A percentile compares a stretch with the other conserved stretches of the same genome.
These are phyloP conservation scores for Oreonectes daqikongensis DNA, from an alignment of 2,797 vertebrate genomes.

Conservation along the genomic window DNA sequence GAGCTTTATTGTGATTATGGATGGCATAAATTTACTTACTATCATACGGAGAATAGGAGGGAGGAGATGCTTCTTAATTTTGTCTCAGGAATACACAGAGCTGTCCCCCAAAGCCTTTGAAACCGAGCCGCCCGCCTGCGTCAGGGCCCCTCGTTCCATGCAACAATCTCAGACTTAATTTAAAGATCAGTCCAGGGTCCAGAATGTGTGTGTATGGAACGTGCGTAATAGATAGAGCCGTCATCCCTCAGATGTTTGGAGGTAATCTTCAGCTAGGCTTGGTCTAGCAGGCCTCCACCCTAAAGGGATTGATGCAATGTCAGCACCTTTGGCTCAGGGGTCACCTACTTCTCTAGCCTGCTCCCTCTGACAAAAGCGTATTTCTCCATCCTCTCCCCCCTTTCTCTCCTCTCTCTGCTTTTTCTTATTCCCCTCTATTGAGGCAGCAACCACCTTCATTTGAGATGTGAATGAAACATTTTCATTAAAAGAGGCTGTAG, in stretches of 20 bases:
- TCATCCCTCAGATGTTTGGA: constrained; percentile 89
- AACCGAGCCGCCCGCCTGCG: constrained; percentile 36
- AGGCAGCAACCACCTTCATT: constrained; percentile 80
- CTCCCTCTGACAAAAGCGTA: constrained; percentile 86
- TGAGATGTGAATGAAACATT: constrained; percentile 89
- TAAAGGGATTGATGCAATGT: constrained; percentile 99
- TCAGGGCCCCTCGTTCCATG: constrained; percentile 68
- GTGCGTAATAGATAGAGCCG: constrained; percentile 83
- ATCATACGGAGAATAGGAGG: constrained; percentile 71
- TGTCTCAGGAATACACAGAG: constrained; percentile 72
- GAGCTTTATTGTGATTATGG: constrained; percentile 79
- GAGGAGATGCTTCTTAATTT: constrained; percentile 70
- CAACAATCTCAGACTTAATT: constrained; percentile 87
- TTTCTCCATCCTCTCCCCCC: constrained; percentile 70
- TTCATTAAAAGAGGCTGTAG: constrained; percentile 84
- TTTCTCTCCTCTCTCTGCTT: constrained; percentile 53
- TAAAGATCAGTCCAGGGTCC: constrained; percentile 77
- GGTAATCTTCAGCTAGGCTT: constrained; percentile 89
- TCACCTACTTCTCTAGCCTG: constrained; percentile 92
- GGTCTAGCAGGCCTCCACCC: constrained; percentile 90
- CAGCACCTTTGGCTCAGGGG: constrained; percentile 93
- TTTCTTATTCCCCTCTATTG: constrained; percentile 70
- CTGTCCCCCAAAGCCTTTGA: constrained; percentile 78
- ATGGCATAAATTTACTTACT: constrained; percentile 77
- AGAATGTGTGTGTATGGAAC: constrained; percentile 70